Evolutionary conservation across 2,113 vertebrate genomes (phyloP), one percentile per base, ranked within the genome.

Genomic region (Petromus typicus): DNA sequence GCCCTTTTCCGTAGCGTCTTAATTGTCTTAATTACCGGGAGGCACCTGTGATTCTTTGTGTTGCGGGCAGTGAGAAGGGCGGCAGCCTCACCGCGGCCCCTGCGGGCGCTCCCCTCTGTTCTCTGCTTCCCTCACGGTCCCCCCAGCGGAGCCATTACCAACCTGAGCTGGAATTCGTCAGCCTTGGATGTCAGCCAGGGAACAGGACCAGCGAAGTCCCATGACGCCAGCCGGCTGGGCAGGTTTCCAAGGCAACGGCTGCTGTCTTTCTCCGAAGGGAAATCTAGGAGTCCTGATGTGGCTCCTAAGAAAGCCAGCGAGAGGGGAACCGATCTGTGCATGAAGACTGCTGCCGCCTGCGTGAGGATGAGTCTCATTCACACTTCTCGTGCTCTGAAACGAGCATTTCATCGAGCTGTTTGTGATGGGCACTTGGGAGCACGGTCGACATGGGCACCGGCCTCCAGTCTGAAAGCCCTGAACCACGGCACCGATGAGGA

Each of bases 211-310:
- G 67, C 8, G 7, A 40, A n/a, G 43, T 86, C 86, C 76, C 2
- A 1, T 10, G 86, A 89, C 30, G 86, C 89, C 51, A 13, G 94
- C 82, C 79, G 10, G 25, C 82, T 20, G 23, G 63, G 48, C 79
- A 45, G 96, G 96, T 97, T 96, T 91, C 97, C 97, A 96, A 71
- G 97, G 95, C 95, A 96, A 97, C 96, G 7, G 17, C 40, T 45
- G 59, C 66, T 20, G 48, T 61, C 89, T 92, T 20, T 54, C 71
- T 80, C 61, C 17, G 71, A 80, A 71, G 88, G 84, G 54, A 76
- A 85, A 45, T 59, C 93, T 81, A 0, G 76, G 90, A 92, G 64
- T 59, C 57, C 71, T 86, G 87, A 86, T 20, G 87, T 51, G 43
- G 63, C 90, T 91, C 32, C 34, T 61, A 22, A 20, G 79, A 75